Percentiles rank a stretch among this genome's conserved stretches.
These are phyloP conservation scores for Ceriagrion tenellum DNA, from an alignment of 2,888 invertebrate species.

Conservation along the genomic window DNA sequence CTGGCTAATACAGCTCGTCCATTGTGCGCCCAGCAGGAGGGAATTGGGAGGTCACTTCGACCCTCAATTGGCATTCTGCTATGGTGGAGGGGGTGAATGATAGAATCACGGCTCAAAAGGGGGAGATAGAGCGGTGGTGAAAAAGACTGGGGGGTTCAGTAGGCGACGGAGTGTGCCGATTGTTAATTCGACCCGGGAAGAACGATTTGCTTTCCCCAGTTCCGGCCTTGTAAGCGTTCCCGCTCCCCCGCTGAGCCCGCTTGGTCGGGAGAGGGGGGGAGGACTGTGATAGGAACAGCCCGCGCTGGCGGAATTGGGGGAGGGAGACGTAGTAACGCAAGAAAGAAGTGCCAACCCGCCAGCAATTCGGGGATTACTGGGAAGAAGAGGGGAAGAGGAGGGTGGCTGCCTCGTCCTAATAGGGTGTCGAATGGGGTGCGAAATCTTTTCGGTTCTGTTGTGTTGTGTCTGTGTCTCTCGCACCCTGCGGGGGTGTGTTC, in stretches of 20 bases:
- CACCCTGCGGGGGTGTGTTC: neutral
- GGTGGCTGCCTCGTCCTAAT: neutral
- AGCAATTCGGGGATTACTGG: neutral
- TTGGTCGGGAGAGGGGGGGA: neutral
- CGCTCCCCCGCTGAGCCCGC: neutral
- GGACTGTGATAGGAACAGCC: neutral
- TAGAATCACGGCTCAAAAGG: neutral
- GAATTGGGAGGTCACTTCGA: neutral
- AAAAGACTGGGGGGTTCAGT: neutral
- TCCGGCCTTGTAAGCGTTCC: neutral
- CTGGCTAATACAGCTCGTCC: neutral
- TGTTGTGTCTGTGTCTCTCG: neutral
- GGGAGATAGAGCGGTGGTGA: neutral
- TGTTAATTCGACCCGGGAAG: slow-evolving; percentile 16
- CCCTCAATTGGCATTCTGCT: slow-evolving; percentile 1
- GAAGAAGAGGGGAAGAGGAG: neutral
- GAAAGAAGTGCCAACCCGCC: neutral
- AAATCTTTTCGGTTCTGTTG: slow-evolving; percentile 8
- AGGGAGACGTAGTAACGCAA: neutral
- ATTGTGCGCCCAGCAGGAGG: neutral
- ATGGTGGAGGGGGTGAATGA: neutral
- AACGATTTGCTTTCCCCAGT: neutral
- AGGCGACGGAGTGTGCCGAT: slow-evolving; percentile 18
- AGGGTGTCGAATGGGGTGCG: slow-evolving; percentile 51
- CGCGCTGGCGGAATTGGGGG: neutral